Evolutionary conservation across 2,888 invertebrate genomes (phyloP).

Genomic region (Apotomis turbidana): DNA sequence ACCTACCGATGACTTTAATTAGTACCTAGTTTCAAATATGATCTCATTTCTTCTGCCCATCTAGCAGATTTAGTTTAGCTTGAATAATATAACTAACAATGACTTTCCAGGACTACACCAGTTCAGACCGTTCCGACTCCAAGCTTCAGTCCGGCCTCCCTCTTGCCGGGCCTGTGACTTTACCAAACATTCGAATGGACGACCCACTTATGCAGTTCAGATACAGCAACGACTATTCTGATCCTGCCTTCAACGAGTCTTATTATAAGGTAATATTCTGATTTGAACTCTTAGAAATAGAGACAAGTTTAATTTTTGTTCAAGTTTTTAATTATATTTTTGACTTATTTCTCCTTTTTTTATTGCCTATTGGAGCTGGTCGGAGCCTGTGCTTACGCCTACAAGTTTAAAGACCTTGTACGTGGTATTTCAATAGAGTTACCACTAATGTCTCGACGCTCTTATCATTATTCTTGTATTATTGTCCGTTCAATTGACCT

Average conservation of each 20-base stretch:
- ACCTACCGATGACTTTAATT: no score
- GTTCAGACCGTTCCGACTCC: slow-evolving; percentile 78
- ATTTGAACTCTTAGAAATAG: not conserved
- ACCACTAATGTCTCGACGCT: not conserved
- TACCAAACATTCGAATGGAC: slow-evolving; percentile 86
- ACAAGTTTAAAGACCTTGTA: not conserved
- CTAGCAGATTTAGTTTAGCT: not conserved
- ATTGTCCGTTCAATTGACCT: not conserved
- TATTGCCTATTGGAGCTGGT: slow-evolving; percentile 6
- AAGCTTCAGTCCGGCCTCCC: slow-evolving; percentile 84
- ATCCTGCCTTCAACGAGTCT: slow-evolving; percentile 85
- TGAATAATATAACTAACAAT: slow-evolving; percentile 37
- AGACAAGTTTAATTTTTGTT: no score
- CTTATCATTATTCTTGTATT: not conserved
- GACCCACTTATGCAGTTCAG: slow-evolving; percentile 76
- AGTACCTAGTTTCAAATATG: no score
- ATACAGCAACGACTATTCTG: slow-evolving; percentile 91
- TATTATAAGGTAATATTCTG: slow-evolving; percentile 79
- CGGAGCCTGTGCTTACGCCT: not conserved
- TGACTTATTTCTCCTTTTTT: slow-evolving; percentile 5
- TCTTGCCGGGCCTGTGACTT: slow-evolving; percentile 90
- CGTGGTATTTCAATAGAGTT: not conserved
- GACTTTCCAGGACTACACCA: slow-evolving; percentile 75
- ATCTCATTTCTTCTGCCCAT: not conserved
- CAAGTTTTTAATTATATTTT: no score